Conservation (phyloP, 1,140 invertebrate species). For the Leguminivora glycinivorella region DNA sequence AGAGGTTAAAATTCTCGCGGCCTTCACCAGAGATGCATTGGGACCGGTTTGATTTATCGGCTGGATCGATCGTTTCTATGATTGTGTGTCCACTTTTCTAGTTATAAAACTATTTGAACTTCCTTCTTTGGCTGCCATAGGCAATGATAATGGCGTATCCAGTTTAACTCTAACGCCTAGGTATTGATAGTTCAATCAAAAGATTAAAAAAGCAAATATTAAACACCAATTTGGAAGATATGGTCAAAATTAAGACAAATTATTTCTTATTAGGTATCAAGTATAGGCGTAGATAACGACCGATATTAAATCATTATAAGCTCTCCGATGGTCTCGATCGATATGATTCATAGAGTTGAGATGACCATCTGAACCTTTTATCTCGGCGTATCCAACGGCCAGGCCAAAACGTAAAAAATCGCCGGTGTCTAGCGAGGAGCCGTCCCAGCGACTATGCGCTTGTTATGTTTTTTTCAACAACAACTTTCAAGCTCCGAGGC, state of each 20-base stretch:
- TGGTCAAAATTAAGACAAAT: not conserved
- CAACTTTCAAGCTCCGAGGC: slow-evolving; percentile 69
- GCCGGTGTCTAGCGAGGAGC: slow-evolving; percentile 41
- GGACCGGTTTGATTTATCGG: slow-evolving; percentile 65
- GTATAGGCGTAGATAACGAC: slow-evolving; percentile 20
- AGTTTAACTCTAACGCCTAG: too few relatives aligned
- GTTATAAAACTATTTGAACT: slow-evolving; percentile 24
- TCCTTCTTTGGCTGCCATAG: not conserved
- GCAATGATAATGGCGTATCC: not conserved
- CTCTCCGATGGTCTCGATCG: slow-evolving; percentile 13
- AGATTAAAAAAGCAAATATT: not conserved
- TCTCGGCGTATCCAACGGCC: not conserved
- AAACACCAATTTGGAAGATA: not conserved
- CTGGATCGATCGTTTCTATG: slow-evolving; percentile 47
- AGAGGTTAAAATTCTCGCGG: slow-evolving; percentile 60
- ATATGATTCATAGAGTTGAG: slow-evolving; percentile 12
- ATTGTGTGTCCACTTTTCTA: slow-evolving; percentile 30
- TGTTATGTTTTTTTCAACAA: slow-evolving; percentile 70
- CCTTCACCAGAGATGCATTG: slow-evolving; percentile 76
- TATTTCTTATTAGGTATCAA: not conserved
- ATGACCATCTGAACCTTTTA: slow-evolving; percentile 23
- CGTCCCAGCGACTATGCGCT: slow-evolving; percentile 44
- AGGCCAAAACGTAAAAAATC: slow-evolving; percentile 34
- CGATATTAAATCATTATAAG: slow-evolving; percentile 18
- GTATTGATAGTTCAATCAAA: too few relatives aligned